Evolutionary conservation across 1,140 invertebrate species (phyloP).

Genomic region (Ladona fulva): DNA sequence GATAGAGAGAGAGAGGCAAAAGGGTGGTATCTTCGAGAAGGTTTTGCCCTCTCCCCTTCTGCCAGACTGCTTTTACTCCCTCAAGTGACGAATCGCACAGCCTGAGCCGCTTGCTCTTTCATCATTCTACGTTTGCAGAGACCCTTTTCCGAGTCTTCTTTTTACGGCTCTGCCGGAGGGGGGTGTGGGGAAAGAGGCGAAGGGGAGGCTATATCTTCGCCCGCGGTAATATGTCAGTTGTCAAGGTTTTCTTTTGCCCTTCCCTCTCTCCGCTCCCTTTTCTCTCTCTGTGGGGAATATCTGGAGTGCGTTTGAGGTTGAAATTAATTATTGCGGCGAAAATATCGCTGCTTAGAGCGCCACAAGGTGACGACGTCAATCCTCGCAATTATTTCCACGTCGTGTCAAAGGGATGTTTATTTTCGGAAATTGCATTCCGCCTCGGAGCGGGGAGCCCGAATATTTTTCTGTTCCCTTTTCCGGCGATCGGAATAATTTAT

Average conservation of each 20-base stretch:
- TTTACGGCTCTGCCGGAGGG: not conserved
- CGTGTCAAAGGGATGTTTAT: too few species aligned
- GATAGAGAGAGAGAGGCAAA: not conserved
- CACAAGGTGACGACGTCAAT: too few species aligned
- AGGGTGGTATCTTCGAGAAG: not conserved
- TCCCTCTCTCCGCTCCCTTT: not conserved
- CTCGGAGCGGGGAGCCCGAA: too few species aligned
- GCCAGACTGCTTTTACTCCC: not conserved
- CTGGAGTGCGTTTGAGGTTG: not conserved
- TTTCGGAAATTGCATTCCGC: too few species aligned
- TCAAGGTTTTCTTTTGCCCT: not conserved
- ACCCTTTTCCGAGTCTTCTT: not conserved
- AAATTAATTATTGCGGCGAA: constrained; percentile 3
- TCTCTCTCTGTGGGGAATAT: not conserved
- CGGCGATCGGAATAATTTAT: too few species aligned
- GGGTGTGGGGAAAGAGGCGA: not conserved
- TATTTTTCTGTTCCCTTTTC: too few species aligned
- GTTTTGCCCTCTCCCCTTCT: not conserved
- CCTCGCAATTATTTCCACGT: too few species aligned
- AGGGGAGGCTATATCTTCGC: not conserved
- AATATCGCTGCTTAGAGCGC: not conserved
- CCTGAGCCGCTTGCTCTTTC: not conserved
- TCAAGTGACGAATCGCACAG: constrained; percentile 3
- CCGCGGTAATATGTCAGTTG: constrained; percentile 8
- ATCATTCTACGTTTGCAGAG: constrained; percentile 5